Evolutionary conservation across 2,797 vertebrate genomes (phyloP).

Genomic region (Huso huso): DNA sequence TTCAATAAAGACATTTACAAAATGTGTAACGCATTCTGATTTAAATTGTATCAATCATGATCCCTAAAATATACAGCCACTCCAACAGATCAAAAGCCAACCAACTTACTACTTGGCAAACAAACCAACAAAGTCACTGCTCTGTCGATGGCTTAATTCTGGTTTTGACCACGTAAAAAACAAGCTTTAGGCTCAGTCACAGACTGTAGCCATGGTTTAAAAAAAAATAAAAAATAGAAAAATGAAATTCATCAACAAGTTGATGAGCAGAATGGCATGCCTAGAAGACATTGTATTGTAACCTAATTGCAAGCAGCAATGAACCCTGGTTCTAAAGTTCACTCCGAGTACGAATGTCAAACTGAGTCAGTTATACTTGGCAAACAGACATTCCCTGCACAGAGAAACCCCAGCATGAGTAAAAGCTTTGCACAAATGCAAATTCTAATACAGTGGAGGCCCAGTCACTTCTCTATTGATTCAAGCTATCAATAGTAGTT

Average conservation of each 20-base stretch:
- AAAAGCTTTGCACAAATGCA: neutral
- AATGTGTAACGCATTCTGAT: neutral
- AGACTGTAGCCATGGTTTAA: too few species aligned
- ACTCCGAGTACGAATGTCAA: slow-evolving; percentile 28
- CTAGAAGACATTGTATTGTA: slow-evolving; percentile 14
- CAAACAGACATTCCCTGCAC: slow-evolving; percentile 1
- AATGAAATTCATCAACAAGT: too few species aligned
- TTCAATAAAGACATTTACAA: neutral
- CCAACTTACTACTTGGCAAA: neutral
- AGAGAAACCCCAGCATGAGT: neutral
- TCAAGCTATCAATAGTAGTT: slow-evolving; percentile 41
- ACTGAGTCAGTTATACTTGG: slow-evolving; percentile 20
- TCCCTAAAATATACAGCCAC: too few species aligned
- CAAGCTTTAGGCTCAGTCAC: too few species aligned
- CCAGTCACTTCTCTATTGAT: slow-evolving; percentile 4
- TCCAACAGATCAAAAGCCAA: neutral
- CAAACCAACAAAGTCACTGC: neutral
- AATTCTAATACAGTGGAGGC: neutral
- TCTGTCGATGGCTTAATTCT: too few species aligned
- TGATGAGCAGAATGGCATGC: too few species aligned
- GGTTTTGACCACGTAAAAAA: too few species aligned
- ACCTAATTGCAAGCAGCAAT: slow-evolving; percentile 28
- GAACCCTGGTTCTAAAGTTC: slow-evolving; percentile 19
- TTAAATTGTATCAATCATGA: too few species aligned
- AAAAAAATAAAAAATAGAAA: too few species aligned